Evolutionary conservation across 2,113 vertebrate genomes (phyloP).

Genomic region (Saguinus midas): DNA sequence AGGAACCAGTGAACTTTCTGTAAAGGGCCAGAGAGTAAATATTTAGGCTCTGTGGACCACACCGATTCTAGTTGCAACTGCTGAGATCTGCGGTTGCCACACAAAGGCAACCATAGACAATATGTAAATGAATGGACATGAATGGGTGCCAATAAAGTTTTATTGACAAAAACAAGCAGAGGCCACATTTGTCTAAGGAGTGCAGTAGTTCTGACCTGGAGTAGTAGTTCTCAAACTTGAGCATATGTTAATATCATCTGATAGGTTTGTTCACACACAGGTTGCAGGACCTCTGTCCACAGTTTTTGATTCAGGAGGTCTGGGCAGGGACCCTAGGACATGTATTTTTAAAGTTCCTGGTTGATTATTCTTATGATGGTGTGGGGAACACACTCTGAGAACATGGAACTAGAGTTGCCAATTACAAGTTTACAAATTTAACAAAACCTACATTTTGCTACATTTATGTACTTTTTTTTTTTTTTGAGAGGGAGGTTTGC

Average conservation of each 20-base stretch:
- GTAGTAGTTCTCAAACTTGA: background rate
- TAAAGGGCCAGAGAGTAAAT: too few relatives aligned
- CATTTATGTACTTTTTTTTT: too few relatives aligned
- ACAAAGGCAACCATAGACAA: background rate
- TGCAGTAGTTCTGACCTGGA: background rate
- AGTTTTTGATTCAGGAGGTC: background rate
- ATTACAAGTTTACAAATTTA: background rate
- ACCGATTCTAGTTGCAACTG: background rate
- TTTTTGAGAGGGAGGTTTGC: too few relatives aligned
- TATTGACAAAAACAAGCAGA: background rate
- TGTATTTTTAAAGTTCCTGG: background rate
- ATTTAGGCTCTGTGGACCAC: background rate
- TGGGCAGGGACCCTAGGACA: background rate
- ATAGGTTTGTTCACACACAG: background rate
- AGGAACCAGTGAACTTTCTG: too few relatives aligned
- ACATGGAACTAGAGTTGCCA: background rate
- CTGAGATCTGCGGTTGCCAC: background rate
- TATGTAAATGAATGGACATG: background rate
- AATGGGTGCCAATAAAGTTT: background rate
- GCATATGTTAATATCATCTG: background rate
- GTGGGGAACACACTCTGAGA: background rate
- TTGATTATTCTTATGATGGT: background rate
- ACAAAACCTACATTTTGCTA: background rate
- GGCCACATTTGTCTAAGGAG: background rate
- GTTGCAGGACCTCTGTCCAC: background rate